Percentiles rank a stretch among this genome's conserved stretches.
These are phyloP conservation scores for Mythimna impura DNA, from an alignment of 2,888 invertebrate genomes.

Conservation along the genomic window DNA sequence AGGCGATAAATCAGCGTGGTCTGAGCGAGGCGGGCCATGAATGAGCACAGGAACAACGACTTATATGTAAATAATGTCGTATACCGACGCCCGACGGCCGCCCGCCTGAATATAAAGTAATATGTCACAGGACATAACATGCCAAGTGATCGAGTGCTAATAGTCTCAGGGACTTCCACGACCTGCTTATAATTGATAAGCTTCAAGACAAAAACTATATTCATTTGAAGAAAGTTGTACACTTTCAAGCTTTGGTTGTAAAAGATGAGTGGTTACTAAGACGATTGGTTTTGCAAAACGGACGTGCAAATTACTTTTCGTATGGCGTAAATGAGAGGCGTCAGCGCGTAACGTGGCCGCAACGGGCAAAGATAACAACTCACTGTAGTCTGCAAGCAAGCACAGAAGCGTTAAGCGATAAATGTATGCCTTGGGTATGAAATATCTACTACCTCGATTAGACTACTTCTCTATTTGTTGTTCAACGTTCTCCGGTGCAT, in stretches of 20 bases:
- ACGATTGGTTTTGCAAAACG: conserved; percentile 77
- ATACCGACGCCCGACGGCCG: conserved; percentile 76
- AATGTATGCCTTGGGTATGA: conserved; percentile 58
- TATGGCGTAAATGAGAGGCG: conserved; percentile 81
- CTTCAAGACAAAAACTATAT: conserved; percentile 27
- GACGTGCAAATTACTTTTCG: conserved; percentile 77
- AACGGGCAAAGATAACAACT: conserved; percentile 77
- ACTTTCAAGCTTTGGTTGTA: conserved; percentile 47
- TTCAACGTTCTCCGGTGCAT: conserved; percentile 30
- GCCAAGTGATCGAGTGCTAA: conserved; percentile 77
- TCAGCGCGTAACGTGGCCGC: conserved; percentile 81
- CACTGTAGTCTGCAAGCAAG: conserved; percentile 64
- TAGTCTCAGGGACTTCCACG: conserved; percentile 67
- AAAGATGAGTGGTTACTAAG: conserved; percentile 58
- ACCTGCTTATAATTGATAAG: conserved; percentile 60
- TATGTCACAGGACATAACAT: conserved; percentile 80
- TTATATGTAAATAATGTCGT: conserved; percentile 88
- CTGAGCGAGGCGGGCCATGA: conserved; percentile 81
- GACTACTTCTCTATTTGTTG: conserved; percentile 46
- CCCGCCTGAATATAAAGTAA: conserved; percentile 84
- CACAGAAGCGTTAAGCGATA: conserved; percentile 74
- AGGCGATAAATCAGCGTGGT: conserved; percentile 87
- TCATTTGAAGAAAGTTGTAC: conserved; percentile 44
- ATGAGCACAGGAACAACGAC: conserved; percentile 87
- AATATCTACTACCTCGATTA: conserved; percentile 51